Percentiles rank a stretch among this genome's conserved stretches.
phyloP scores from a whole-genome alignment of 2,888 invertebrate species.

The Stenodema calcarata region DNA sequence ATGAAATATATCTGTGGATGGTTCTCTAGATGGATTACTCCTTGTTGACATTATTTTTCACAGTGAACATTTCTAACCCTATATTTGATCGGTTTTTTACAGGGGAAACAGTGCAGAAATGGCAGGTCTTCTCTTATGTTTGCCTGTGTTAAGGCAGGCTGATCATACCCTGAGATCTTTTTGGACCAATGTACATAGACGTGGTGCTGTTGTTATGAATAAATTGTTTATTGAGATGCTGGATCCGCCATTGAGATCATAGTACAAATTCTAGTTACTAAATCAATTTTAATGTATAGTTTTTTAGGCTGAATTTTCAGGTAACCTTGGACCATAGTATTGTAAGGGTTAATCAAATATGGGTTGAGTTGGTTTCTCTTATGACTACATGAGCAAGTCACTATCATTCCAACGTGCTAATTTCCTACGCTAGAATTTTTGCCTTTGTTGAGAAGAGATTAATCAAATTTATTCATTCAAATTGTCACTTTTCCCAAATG shows the following conservation, averaged over 20 bases:
- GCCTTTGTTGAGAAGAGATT: no score
- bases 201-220: conserved; percentile 91
- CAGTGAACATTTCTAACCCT: not conserved
- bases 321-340: conserved; percentile 6
- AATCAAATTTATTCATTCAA: no score
- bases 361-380: not conserved
- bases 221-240: conserved; percentile 97
- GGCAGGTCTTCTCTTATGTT: conserved; percentile 83
- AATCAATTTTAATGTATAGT: not conserved
- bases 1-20: no score
- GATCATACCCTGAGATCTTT: conserved; percentile 88
- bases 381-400: not conserved
- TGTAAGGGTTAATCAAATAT: not conserved
- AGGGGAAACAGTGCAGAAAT: conserved; percentile 63
- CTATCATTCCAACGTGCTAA: not conserved
- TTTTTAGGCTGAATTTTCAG: conserved; percentile 18
- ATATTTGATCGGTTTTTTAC: not conserved
- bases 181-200: conserved; percentile 87
- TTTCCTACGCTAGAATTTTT: not conserved
- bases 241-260: conserved; percentile 69
- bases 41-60: no score
- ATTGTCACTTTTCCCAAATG: no score
- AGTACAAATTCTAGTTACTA: conserved; percentile 12
- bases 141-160: conserved; percentile 88
- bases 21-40: no score